Evolutionary conservation across 1,140 invertebrate genomes (phyloP).

Genomic region (Drosophila tani): DNA sequence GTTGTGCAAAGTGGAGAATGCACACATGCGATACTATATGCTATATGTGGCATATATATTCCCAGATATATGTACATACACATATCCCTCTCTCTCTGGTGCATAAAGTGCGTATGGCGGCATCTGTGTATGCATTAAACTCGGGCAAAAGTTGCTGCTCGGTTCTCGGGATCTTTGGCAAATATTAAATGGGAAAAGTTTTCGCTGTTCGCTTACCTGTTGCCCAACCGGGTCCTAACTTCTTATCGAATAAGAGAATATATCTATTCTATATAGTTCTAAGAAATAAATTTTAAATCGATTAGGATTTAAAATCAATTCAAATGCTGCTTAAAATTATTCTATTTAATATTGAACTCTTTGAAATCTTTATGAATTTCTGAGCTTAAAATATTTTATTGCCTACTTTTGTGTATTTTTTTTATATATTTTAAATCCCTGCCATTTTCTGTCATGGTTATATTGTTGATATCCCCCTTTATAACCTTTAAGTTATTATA

Average conservation of each 20-base stretch:
- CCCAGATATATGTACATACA: not conserved
- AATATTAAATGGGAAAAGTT: slow-evolving; percentile 41
- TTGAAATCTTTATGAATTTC: too few relatives aligned
- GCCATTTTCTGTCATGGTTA: too few relatives aligned
- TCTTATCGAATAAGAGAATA: slow-evolving; percentile 10
- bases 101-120: slow-evolving; percentile 8
- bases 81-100: not conserved
- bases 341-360: too few relatives aligned
- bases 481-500: not conserved
- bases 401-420: not conserved
- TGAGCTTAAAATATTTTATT: not conserved
- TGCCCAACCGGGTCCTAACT: slow-evolving; percentile 2
- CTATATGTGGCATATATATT: not conserved
- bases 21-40: slow-evolving; percentile 16
- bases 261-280: not conserved
- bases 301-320: not conserved
- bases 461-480: not conserved
- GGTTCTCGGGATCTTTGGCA: slow-evolving; percentile 14
- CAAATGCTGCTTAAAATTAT: not conserved
- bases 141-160: slow-evolving; percentile 10
- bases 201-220: slow-evolving; percentile 19
- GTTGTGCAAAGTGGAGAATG: slow-evolving; percentile 22
- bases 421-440: too few relatives aligned
- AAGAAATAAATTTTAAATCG: too few relatives aligned
- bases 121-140: slow-evolving; percentile 15